A percentile compares a stretch with the other conserved stretches of the same genome.
phyloP scores from a whole-genome alignment of 2,797 vertebrate species.

The Cephalopachus bancanus region DNA sequence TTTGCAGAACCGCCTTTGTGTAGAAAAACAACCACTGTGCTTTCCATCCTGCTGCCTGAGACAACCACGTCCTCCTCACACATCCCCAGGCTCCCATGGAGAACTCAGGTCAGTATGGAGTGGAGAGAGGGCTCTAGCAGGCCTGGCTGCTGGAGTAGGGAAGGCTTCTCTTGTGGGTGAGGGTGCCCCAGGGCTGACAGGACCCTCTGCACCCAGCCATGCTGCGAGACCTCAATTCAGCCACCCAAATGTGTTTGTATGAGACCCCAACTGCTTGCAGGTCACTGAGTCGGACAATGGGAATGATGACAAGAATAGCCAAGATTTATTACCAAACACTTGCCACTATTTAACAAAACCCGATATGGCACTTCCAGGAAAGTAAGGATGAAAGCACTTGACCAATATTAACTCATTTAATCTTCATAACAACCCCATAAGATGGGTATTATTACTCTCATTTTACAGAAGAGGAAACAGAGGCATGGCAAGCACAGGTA shows the following conservation, averaged over 20 bases:
- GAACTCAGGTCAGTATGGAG: conserved; percentile 77
- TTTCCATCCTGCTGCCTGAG: conserved; percentile 51
- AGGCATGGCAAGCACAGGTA: background rate
- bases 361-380: background rate
- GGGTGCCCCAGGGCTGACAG: background rate
- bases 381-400: background rate
- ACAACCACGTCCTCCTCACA: conserved; percentile 62
- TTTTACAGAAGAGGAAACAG: background rate
- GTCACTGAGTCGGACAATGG: background rate
- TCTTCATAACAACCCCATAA: background rate
- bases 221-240: background rate
- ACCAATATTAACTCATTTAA: background rate
- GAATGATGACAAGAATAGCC: background rate
- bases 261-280: background rate
- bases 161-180: background rate
- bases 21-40: conserved; percentile 7
- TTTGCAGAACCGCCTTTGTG: conserved; percentile 71
- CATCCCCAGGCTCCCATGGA: conserved; percentile 67
- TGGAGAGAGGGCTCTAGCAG: too few species aligned
- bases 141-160: background rate
- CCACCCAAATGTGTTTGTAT: background rate
- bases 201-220: background rate
- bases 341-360: background rate
- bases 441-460: background rate
- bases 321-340: background rate